These are phyloP conservation scores for Diadema setosum DNA, from an alignment of 35 echinoderm and acorn worm species.

Conservation along the genomic window DNA sequence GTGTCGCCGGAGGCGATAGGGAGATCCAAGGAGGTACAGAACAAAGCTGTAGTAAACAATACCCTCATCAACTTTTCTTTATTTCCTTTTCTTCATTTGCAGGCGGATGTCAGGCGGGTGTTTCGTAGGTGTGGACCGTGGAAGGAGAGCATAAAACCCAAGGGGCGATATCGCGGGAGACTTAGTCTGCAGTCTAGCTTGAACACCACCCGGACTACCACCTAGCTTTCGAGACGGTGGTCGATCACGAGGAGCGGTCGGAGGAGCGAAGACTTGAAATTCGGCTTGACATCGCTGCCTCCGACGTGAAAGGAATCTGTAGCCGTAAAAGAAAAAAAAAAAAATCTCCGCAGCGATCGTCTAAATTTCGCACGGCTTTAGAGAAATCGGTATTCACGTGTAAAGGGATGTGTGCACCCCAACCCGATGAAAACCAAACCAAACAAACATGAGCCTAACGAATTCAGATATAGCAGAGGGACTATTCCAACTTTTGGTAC, in stretches of 20 bases:
- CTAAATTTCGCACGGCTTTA: background rate
- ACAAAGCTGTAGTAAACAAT: too few species aligned
- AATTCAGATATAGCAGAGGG: too few species aligned
- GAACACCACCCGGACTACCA: constrained; percentile 10
- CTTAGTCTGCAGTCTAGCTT: constrained; percentile 21
- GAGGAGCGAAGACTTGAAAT: background rate
- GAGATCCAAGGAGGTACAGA: too few species aligned
- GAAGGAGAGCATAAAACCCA: constrained; percentile 17
- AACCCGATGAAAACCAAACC: too few species aligned
- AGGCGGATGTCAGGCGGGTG: constrained; percentile 33
- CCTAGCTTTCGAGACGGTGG: background rate
- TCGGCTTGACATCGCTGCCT: background rate
- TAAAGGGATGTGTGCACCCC: background rate
- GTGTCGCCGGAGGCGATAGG: too few species aligned
- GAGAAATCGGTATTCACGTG: background rate
- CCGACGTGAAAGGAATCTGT: background rate
- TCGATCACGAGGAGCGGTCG: background rate
- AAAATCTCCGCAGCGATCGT: background rate
- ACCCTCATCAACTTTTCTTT: too few species aligned
- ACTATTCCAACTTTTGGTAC: too few species aligned
- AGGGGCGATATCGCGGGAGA: background rate
- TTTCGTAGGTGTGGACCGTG: constrained; percentile 28
- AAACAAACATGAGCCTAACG: too few species aligned
- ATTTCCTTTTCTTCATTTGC: background rate
- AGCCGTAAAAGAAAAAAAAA: background rate